phyloP scores from a whole-genome alignment of 1,140 invertebrate genomes.

The Scaptodrosophila lebanonensis region DNA sequence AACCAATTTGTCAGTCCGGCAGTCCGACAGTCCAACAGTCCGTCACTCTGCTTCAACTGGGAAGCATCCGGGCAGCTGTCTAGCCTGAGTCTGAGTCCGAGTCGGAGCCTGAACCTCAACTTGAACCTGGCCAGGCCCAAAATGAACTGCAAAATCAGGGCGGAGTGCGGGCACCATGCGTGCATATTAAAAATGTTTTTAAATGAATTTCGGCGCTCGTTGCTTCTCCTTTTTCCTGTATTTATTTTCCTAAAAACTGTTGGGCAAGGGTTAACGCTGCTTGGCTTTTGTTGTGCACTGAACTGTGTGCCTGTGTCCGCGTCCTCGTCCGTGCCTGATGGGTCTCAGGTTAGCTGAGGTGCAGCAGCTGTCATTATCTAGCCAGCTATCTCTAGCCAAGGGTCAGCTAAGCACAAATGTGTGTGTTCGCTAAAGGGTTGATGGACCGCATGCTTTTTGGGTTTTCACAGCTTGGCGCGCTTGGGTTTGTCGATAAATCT shows the following conservation, averaged over 20 bases:
- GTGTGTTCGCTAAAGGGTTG: conserved; percentile 58
- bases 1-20: background rate
- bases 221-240: conserved; percentile 13
- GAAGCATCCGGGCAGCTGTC: conserved; percentile 53
- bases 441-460: conserved; percentile 27
- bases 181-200: conserved; percentile 73
- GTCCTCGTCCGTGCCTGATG: background rate
- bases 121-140: conserved; percentile 31
- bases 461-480: conserved; percentile 63
- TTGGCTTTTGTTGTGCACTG: conserved; percentile 52
- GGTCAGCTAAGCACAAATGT: conserved; percentile 33
- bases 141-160: conserved; percentile 58
- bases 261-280: conserved; percentile 24
- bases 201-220: conserved; percentile 36
- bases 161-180: conserved; percentile 49
- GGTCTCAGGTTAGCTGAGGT: conserved; percentile 11
- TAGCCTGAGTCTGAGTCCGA: conserved; percentile 41
- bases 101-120: background rate
- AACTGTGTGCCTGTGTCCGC: conserved; percentile 51
- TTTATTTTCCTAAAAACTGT: conserved; percentile 29
- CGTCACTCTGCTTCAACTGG: conserved; percentile 1
- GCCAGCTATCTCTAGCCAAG: conserved; percentile 48
- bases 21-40: conserved; percentile 15
- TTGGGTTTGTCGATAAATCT: conserved; percentile 13
- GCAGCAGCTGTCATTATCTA: conserved; percentile 65